These are phyloP conservation scores for Morpho helenor DNA, from an alignment of 2,888 invertebrate genomes.

Conservation along the genomic window DNA sequence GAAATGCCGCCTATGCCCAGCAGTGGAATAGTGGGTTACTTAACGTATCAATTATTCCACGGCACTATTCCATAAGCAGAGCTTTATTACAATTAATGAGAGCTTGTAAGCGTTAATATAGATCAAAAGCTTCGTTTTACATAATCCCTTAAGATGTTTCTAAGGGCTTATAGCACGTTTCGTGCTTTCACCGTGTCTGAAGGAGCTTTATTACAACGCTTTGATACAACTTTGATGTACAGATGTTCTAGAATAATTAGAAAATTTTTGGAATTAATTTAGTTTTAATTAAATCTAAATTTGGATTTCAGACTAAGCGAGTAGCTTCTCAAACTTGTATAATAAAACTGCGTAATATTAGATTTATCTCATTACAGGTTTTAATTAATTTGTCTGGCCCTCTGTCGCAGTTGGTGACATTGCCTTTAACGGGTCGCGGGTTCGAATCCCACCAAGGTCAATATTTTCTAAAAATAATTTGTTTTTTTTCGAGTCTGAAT, in stretches of 20 bases:
- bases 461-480: too few relatives aligned
- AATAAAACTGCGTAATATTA: not conserved
- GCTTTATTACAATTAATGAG: slow-evolving; percentile 15
- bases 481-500: too few relatives aligned
- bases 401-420: too few relatives aligned
- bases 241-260: not conserved
- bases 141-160: slow-evolving; percentile 14
- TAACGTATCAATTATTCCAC: not conserved
- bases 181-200: slow-evolving; percentile 9
- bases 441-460: too few relatives aligned
- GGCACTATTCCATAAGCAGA: not conserved
- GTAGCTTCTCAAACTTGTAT: not conserved
- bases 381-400: too few relatives aligned
- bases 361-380: not conserved
- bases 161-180: slow-evolving; percentile 14
- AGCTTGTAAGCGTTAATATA: slow-evolving; percentile 10
- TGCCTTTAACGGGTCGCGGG: too few relatives aligned
- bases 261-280: not conserved
- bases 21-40: not conserved
- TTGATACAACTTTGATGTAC: not conserved
- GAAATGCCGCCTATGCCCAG: too few relatives aligned
- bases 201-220: not conserved
- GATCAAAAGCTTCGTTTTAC: slow-evolving; percentile 16
- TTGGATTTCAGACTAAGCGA: not conserved
- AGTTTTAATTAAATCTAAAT: not conserved